These are phyloP conservation scores for Standfussiana lucernea DNA, from an alignment of 2,888 invertebrate genomes.

Conservation along the genomic window DNA sequence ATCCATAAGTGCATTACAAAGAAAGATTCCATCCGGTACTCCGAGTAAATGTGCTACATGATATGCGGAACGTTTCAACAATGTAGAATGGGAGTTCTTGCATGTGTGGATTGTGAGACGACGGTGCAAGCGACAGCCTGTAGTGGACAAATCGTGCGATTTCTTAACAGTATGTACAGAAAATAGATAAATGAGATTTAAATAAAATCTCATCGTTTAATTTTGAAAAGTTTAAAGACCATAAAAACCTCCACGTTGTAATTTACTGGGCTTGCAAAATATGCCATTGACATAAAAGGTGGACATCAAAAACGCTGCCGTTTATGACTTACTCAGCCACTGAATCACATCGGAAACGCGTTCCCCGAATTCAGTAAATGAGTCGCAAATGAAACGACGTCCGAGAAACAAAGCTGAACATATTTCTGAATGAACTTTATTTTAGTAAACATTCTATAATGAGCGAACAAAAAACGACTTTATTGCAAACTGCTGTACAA, in stretches of 20 bases:
- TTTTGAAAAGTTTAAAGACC: too few species aligned
- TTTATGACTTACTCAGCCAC: conserved; percentile 10
- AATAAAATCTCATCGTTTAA: too few species aligned
- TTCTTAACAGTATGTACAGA: too few species aligned
- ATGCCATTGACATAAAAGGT: too few species aligned
- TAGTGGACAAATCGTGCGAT: background rate
- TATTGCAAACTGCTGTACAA: conserved; percentile 34
- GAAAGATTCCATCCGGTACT: conserved; percentile 3
- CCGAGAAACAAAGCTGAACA: conserved; percentile 50
- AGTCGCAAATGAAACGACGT: conserved; percentile 50
- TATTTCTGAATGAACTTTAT: conserved; percentile 59
- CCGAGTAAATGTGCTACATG: background rate
- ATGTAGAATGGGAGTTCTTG: conserved; percentile 25
- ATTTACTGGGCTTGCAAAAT: too few species aligned
- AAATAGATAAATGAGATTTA: too few species aligned
- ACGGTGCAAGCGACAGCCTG: background rate
- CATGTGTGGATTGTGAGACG: conserved; percentile 16
- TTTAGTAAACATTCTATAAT: conserved; percentile 50
- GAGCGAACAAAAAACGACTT: conserved; percentile 40
- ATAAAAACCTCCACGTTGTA: too few species aligned
- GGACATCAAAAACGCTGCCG: conserved; percentile 10
- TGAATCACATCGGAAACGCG: conserved; percentile 58
- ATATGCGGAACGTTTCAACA: conserved; percentile 19
- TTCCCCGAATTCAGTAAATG: conserved; percentile 51
- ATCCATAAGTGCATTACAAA: conserved; percentile 23